These are phyloP conservation scores for Tetranychus cinnabarinus DNA, from an alignment of 1,140 invertebrate genomes.

Conservation along the genomic window DNA sequence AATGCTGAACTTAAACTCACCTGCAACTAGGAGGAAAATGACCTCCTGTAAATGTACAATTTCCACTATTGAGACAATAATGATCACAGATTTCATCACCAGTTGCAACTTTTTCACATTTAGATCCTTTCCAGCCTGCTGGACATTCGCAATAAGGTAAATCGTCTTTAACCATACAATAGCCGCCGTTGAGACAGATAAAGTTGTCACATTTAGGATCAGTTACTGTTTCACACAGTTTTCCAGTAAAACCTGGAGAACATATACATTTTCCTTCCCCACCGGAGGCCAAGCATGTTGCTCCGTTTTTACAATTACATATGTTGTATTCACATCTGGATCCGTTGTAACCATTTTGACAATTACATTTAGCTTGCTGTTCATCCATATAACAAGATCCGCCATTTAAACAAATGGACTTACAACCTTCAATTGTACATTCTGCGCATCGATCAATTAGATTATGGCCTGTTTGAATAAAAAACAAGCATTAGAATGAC, in stretches of 20 bases:
- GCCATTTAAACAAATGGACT: slow-evolving; percentile 30
- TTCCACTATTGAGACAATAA: slow-evolving; percentile 28
- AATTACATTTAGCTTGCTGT: slow-evolving; percentile 15
- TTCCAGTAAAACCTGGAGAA: slow-evolving; percentile 27
- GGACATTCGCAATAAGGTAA: slow-evolving; percentile 19
- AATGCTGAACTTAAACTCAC: slow-evolving; percentile 15
- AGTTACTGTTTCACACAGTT: slow-evolving; percentile 26
- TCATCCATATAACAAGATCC: slow-evolving; percentile 25
- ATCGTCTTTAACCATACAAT: slow-evolving; percentile 16
- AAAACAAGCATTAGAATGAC: slow-evolving; percentile 42
- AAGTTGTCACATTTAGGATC: slow-evolving; percentile 8
- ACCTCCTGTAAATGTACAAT: slow-evolving; percentile 2
- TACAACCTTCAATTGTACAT: slow-evolving; percentile 32
- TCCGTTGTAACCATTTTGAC: slow-evolving; percentile 16
- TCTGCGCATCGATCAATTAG: slow-evolving; percentile 43
- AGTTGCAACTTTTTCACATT: slow-evolving; percentile 24
- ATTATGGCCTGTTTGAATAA: slow-evolving; percentile 19
- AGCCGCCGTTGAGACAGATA: slow-evolving; percentile 24
- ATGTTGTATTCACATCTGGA: slow-evolving; percentile 15
- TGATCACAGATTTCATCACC: slow-evolving; percentile 32
- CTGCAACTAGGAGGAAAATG: slow-evolving; percentile 18
- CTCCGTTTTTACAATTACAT: slow-evolving; percentile 30
- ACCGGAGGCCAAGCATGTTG: slow-evolving; percentile 15
- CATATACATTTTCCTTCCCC: slow-evolving; percentile 23
- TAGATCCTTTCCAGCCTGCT: slow-evolving; percentile 26